phyloP scores from a whole-genome alignment of 2,888 invertebrate genomes.

The Panzeria rudis region DNA sequence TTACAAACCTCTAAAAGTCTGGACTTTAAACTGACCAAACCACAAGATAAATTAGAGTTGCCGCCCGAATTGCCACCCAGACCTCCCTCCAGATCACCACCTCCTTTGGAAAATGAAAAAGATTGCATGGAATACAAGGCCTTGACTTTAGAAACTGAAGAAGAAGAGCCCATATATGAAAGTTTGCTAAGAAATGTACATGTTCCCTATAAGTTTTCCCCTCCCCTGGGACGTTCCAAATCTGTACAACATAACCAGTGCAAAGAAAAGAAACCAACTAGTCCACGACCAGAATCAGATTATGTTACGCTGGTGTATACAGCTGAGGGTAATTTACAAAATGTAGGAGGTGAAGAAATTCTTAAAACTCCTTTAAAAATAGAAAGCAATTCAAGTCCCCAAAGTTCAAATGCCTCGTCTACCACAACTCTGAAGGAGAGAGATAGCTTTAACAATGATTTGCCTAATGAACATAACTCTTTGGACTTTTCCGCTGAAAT shows the following conservation, averaged over 20 bases:
- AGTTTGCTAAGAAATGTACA: slow-evolving; percentile 83
- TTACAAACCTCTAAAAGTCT: slow-evolving; percentile 72
- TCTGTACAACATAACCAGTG: slow-evolving; percentile 79
- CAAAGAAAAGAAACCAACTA: slow-evolving; percentile 75
- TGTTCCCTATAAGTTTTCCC: slow-evolving; percentile 84
- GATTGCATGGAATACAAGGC: slow-evolving; percentile 63
- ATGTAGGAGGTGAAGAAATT: slow-evolving; percentile 79
- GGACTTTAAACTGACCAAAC: slow-evolving; percentile 57
- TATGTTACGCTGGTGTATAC: slow-evolving; percentile 83
- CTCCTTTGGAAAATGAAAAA: slow-evolving; percentile 79
- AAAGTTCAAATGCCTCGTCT: slow-evolving; percentile 72
- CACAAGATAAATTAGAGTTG: slow-evolving; percentile 15
- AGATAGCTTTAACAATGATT: slow-evolving; percentile 74
- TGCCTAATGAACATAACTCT: slow-evolving; percentile 37
- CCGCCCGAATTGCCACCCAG: slow-evolving; percentile 78
- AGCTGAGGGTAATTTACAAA: slow-evolving; percentile 80
- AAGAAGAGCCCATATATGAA: slow-evolving; percentile 83
- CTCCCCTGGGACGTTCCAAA: slow-evolving; percentile 81
- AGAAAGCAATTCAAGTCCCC: slow-evolving; percentile 51
- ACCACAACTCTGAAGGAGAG: slow-evolving; percentile 77
- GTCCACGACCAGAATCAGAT: slow-evolving; percentile 82
- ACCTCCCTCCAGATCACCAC: slow-evolving; percentile 82
- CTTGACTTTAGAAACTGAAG: slow-evolving; percentile 59
- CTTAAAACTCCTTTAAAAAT: neutral
- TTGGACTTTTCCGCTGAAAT: slow-evolving; percentile 40